Conservation (phyloP, 2,888 invertebrate species). For the Leptinotarsa haldemani region DNA sequence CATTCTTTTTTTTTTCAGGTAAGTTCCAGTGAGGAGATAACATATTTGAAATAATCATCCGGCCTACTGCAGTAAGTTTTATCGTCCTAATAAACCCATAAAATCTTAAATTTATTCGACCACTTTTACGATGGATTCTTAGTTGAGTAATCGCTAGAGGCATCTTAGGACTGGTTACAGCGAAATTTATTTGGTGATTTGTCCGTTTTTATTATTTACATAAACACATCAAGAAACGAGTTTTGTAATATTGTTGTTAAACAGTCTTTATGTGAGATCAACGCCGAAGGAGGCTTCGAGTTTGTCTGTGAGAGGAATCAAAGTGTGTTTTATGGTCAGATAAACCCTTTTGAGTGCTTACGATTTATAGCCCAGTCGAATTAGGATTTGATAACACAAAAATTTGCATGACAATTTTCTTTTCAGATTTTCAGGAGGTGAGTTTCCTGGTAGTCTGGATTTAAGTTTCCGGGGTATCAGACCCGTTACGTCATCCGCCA, state of each 20-base stretch:
- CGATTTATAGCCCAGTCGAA: not conserved
- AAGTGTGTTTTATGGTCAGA: constrained; percentile 13
- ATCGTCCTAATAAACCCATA: constrained; percentile 31
- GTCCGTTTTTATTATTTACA: constrained; percentile 44
- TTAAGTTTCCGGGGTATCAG: no score
- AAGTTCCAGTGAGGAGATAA: constrained; percentile 10
- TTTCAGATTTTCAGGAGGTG: no score
- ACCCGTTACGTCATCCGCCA: no score
- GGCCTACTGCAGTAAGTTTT: constrained; percentile 23
- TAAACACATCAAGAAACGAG: constrained; percentile 38
- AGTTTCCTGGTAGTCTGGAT: no score
- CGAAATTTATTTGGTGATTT: constrained; percentile 44
- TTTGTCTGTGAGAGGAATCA: constrained; percentile 11
- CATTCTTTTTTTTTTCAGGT: constrained; percentile 31
- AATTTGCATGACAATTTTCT: no score
- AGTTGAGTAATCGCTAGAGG: constrained; percentile 23
- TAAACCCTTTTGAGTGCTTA: not conserved
- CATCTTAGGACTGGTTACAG: constrained; percentile 35
- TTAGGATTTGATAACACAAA: no score
- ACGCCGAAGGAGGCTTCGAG: constrained; percentile 23
- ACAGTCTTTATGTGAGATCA: constrained; percentile 32
- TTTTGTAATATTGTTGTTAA: constrained; percentile 38
- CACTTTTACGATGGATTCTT: constrained; percentile 18
- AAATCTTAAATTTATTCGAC: constrained; percentile 32
- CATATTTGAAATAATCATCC: not conserved